These are phyloP conservation scores for Allobates femoralis DNA, from an alignment of 2,797 vertebrate genomes.

Conservation along the genomic window DNA sequence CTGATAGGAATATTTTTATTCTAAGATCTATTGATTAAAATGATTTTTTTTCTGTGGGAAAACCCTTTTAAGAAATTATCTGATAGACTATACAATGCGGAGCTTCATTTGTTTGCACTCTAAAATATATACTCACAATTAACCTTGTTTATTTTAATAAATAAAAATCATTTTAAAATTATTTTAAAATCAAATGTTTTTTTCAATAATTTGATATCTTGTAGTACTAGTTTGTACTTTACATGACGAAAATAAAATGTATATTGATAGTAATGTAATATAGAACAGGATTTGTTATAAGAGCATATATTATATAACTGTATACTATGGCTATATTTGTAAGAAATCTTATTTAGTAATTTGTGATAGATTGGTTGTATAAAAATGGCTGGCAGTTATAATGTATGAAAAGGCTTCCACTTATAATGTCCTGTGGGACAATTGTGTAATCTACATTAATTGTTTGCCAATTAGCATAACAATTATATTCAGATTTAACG, in stretches of 20 bases:
- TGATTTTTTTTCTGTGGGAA: too few relatives aligned
- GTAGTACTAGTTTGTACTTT: too few relatives aligned
- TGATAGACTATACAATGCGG: too few relatives aligned
- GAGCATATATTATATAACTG: neutral
- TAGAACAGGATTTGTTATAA: neutral
- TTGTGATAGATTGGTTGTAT: neutral
- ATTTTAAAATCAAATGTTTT: too few relatives aligned
- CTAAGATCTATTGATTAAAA: too few relatives aligned
- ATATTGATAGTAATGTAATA: neutral
- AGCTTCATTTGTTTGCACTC: too few relatives aligned
- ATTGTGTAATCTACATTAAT: neutral
- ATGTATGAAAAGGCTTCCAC: constrained; percentile 1
- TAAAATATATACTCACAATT: too few relatives aligned
- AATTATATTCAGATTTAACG: neutral
- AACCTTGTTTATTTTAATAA: too few relatives aligned
- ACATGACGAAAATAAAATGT: neutral
- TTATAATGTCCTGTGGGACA: neutral
- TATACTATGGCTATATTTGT: neutral
- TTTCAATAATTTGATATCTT: too few relatives aligned
- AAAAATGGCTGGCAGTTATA: neutral
- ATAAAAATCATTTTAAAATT: too few relatives aligned
- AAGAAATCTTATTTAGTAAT: neutral
- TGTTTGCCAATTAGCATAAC: neutral
- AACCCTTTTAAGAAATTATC: too few relatives aligned
- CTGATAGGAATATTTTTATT: too few relatives aligned